Conservation (phyloP, 2,888 invertebrate genomes). For the Atherix ibis region DNA sequence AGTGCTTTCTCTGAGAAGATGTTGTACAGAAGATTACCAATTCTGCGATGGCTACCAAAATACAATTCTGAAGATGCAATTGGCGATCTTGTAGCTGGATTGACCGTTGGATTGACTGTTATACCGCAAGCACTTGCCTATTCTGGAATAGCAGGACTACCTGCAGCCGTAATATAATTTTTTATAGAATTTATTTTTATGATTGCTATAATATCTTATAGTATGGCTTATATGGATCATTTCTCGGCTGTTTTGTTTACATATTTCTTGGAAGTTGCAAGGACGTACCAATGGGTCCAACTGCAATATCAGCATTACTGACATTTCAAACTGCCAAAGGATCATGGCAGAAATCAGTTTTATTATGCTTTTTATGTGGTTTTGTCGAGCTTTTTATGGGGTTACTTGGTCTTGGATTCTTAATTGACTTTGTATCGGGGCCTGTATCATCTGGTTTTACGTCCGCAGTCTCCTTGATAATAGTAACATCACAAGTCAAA, state of each 20-base stretch:
- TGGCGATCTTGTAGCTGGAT: constrained; percentile 78
- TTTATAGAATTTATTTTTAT: constrained; percentile 12
- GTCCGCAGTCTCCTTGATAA: constrained; percentile 77
- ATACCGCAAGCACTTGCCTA: constrained; percentile 82
- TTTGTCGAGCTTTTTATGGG: constrained; percentile 67
- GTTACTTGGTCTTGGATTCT: constrained; percentile 64
- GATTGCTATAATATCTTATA: too few relatives aligned
- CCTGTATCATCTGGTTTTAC: constrained; percentile 83
- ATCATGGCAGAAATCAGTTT: constrained; percentile 41
- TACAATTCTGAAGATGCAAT: constrained; percentile 57
- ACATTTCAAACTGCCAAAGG: constrained; percentile 63
- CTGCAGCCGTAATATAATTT: constrained; percentile 50
- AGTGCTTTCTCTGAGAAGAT: constrained; percentile 48
- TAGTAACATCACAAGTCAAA: constrained; percentile 77
- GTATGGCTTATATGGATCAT: constrained; percentile 89
- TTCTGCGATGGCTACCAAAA: constrained; percentile 58
- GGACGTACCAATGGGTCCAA: constrained; percentile 84
- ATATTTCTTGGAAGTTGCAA: constrained; percentile 82
- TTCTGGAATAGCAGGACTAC: constrained; percentile 62
- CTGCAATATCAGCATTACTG: constrained; percentile 77
- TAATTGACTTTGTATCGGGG: constrained; percentile 79
- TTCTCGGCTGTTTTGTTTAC: constrained; percentile 80
- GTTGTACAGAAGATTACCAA: constrained; percentile 56
- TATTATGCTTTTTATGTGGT: constrained; percentile 60
- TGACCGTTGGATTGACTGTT: constrained; percentile 85